A percentile compares a stretch with the other conserved stretches of the same genome.
Evolutionary conservation across 1,140 invertebrate genomes (phyloP).

Genomic region (Spodoptera litura): DNA sequence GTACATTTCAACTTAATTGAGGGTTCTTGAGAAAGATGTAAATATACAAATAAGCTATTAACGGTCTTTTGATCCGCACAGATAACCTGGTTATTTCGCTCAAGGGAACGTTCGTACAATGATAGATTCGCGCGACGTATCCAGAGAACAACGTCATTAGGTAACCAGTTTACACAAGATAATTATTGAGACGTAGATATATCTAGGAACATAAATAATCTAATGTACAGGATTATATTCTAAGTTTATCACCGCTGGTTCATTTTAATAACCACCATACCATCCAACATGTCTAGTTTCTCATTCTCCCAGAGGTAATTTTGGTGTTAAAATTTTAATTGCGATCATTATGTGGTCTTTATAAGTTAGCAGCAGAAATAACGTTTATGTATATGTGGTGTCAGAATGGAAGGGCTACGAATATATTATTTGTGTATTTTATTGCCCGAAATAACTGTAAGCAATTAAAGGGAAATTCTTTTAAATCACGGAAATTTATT

Average conservation of each 20-base stretch:
- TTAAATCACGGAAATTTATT: neutral
- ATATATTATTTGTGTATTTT: neutral
- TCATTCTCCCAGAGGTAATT: no score
- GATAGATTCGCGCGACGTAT: slow-evolving; percentile 24
- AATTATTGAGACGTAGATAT: slow-evolving; percentile 21
- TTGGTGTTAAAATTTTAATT: no score
- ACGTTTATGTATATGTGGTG: neutral
- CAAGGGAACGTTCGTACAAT: slow-evolving; percentile 24
- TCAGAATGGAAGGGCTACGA: neutral
- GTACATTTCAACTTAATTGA: no score
- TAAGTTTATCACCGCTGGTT: slow-evolving; percentile 1
- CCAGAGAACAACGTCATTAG: slow-evolving; percentile 27
- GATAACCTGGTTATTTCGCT: slow-evolving; percentile 18
- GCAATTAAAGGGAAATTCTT: neutral
- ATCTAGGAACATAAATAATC: slow-evolving; percentile 27
- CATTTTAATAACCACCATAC: neutral
- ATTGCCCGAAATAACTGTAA: neutral
- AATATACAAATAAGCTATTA: slow-evolving; percentile 23
- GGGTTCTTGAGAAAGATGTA: neutral
- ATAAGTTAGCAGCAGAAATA: no score
- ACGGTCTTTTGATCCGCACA: slow-evolving; percentile 1
- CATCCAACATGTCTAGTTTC: no score
- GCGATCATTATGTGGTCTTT: no score
- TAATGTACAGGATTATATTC: slow-evolving; percentile 18
- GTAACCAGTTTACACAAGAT: slow-evolving; percentile 28